A percentile compares a stretch with the other conserved stretches of the same genome.
These are phyloP conservation scores for Tetragonisca angustula DNA, from an alignment of 2,888 invertebrate species.

Conservation along the genomic window DNA sequence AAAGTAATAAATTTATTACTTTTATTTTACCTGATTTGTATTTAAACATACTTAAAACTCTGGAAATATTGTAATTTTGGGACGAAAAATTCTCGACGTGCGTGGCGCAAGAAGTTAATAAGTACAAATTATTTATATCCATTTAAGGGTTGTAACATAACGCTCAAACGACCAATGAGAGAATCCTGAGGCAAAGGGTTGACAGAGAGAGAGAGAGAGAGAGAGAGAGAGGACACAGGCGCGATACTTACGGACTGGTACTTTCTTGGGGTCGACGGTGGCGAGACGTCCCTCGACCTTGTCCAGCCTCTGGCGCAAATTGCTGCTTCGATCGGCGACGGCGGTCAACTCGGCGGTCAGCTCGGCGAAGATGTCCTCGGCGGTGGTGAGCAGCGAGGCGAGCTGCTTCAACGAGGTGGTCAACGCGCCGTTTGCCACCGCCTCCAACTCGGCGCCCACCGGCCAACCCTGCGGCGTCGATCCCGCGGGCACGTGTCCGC, in stretches of 20 bases:
- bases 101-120: no score
- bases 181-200: no score
- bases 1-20: no score
- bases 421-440: slow-evolving; percentile 94
- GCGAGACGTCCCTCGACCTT: slow-evolving; percentile 90
- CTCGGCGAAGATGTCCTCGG: slow-evolving; percentile 94
- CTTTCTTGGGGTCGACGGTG: slow-evolving; percentile 93
- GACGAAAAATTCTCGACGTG: no score
- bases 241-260: slow-evolving; percentile 95
- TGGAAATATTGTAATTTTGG: no score
- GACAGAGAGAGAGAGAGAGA: no score
- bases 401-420: slow-evolving; percentile 94
- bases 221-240: neutral
- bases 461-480: slow-evolving; percentile 92
- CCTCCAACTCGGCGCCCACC: slow-evolving; percentile 93
- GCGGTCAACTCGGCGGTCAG: slow-evolving; percentile 90
- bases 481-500: slow-evolving; percentile 90
- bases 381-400: slow-evolving; percentile 92
- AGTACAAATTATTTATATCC: no score
- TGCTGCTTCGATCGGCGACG: slow-evolving; percentile 90
- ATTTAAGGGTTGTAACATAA: no score
- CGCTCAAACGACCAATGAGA: no score
- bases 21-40: no score
- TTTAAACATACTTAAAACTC: no score
- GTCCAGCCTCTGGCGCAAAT: slow-evolving; percentile 89